Percentiles rank a stretch among this genome's conserved stretches.
These are phyloP conservation scores for Drosophila azteca DNA, from an alignment of 1,140 invertebrate genomes.

Conservation along the genomic window DNA sequence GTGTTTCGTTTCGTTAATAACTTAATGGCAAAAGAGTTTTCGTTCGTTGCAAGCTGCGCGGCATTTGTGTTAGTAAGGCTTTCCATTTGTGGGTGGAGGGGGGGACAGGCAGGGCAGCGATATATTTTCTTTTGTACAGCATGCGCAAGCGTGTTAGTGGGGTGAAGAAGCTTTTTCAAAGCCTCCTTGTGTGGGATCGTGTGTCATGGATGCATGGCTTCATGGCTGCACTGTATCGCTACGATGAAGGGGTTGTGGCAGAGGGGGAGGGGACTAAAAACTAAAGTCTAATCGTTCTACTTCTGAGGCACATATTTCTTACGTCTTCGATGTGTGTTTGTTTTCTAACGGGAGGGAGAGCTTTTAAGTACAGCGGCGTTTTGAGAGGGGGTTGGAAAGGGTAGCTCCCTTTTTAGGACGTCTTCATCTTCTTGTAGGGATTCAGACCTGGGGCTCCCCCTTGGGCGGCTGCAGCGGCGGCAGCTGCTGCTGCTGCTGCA, in stretches of 20 bases:
- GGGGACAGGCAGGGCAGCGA: too few species aligned
- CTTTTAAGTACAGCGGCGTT: conserved; percentile 65
- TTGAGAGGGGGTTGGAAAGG: background rate
- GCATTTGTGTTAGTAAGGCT: conserved; percentile 40
- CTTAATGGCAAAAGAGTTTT: conserved; percentile 48
- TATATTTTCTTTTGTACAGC: background rate
- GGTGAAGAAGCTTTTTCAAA: background rate
- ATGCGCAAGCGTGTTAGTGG: too few species aligned
- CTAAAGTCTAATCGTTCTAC: conserved; percentile 41
- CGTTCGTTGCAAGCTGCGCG: conserved; percentile 27
- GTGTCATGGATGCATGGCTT: background rate
- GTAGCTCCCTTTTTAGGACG: conserved; percentile 86
- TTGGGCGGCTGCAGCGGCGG: conserved; percentile 68
- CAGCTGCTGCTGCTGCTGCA: conserved; percentile 58
- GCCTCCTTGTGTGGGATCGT: conserved; percentile 10
- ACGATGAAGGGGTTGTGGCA: too few species aligned
- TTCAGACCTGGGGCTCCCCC: conserved; percentile 85
- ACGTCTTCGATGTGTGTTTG: conserved; percentile 61
- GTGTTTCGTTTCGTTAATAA: conserved; percentile 43
- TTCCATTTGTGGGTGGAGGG: conserved; percentile 10
- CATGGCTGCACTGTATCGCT: too few species aligned
- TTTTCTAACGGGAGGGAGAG: conserved; percentile 24
- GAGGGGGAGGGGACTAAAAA: conserved; percentile 10
- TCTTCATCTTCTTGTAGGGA: conserved; percentile 94
- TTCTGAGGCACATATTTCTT: conserved; percentile 69